A percentile compares a stretch with the other conserved stretches of the same genome.
Conservation (phyloP, 2,797 vertebrate species). For the Setipinna tenuifilis region DNA sequence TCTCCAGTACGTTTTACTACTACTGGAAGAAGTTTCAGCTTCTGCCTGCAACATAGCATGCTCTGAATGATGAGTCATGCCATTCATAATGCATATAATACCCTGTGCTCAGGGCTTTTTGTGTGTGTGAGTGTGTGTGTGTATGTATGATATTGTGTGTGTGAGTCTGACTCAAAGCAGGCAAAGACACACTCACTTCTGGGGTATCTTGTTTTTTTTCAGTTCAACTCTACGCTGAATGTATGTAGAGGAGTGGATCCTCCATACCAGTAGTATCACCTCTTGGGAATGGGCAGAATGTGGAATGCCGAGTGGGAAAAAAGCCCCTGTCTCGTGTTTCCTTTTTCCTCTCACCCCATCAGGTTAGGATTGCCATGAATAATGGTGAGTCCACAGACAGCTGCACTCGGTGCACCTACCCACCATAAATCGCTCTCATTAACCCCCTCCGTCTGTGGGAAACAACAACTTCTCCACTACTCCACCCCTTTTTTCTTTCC, state of each 20-base stretch:
- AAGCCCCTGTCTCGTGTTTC: not conserved
- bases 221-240: not conserved
- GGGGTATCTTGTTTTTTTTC: not conserved
- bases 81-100: not conserved
- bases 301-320: not conserved
- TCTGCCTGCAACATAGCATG: not conserved
- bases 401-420: conserved; percentile 35
- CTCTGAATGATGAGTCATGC: not conserved
- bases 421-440: conserved; percentile 5
- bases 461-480: conserved; percentile 19
- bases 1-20: not conserved
- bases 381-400: conserved; percentile 40
- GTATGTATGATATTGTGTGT: not conserved
- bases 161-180: not conserved
- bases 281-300: conserved; percentile 28
- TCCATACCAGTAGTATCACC: not conserved
- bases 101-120: not conserved
- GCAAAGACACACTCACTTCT: not conserved
- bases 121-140: not conserved
- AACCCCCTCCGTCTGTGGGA: conserved; percentile 39
- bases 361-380: conserved; percentile 36
- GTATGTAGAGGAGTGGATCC: not conserved
- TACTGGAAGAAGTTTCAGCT: not conserved
- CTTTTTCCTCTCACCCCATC: not conserved
- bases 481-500: not conserved